A percentile compares a stretch with the other conserved stretches of the same genome.
These are phyloP conservation scores for Orchesella flavescens DNA, from an alignment of 2,888 invertebrate species.

Conservation along the genomic window DNA sequence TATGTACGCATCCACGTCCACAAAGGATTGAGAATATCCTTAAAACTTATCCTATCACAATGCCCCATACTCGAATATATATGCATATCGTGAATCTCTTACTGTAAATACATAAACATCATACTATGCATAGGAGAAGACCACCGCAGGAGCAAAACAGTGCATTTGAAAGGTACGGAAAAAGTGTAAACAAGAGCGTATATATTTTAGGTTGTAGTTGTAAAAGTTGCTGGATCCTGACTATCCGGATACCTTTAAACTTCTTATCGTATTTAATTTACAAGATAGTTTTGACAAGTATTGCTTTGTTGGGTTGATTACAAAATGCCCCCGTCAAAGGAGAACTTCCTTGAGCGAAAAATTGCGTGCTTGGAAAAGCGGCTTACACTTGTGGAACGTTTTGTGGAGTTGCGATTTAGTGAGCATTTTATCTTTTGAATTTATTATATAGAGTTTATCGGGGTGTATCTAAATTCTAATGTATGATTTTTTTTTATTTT, in stretches of 20 bases:
- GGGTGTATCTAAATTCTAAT: neutral
- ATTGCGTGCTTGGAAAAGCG: slow-evolving; percentile 28
- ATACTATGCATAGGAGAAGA: too few relatives aligned
- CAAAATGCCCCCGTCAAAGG: neutral
- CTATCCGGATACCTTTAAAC: too few relatives aligned
- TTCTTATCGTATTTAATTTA: too few relatives aligned
- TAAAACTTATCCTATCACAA: too few relatives aligned
- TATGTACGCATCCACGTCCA: too few relatives aligned
- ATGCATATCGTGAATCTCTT: too few relatives aligned
- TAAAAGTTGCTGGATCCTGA: too few relatives aligned
- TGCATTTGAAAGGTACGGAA: neutral
- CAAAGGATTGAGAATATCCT: too few relatives aligned
- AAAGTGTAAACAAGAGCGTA: neutral
- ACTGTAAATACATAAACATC: too few relatives aligned
- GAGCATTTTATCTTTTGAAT: slow-evolving; percentile 1
- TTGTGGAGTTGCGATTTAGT: slow-evolving; percentile 45
- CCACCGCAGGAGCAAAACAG: neutral
- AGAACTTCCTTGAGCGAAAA: slow-evolving; percentile 35
- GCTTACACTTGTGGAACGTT: slow-evolving; percentile 38
- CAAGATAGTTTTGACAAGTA: neutral
- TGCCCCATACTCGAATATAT: too few relatives aligned
- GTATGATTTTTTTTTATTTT: neutral
- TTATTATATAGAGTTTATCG: neutral
- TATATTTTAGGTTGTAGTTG: too few relatives aligned
- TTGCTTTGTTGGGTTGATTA: neutral